A percentile compares a stretch with the other conserved stretches of the same genome.
Conservation (phyloP, 2,888 invertebrate genomes). For the Drosophila buzzatii region DNA sequence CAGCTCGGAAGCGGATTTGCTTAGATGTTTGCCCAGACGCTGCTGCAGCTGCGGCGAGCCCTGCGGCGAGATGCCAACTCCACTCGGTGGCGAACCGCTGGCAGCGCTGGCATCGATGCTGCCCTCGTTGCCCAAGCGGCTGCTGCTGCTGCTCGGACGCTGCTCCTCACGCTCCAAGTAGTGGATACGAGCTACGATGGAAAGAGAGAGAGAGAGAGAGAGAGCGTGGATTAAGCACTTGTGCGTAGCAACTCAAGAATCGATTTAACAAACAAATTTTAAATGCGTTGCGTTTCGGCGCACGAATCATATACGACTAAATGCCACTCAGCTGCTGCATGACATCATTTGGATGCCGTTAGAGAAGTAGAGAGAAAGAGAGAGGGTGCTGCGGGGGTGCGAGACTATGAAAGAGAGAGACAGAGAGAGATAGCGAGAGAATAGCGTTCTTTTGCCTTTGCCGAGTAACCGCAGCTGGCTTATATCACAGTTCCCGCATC, state of each 20-base stretch:
- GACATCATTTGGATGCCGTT: slow-evolving; percentile 25
- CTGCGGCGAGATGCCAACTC: slow-evolving; percentile 70
- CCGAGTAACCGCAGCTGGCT: slow-evolving; percentile 29
- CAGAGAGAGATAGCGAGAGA: background rate
- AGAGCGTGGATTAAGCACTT: background rate
- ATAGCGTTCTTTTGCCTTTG: background rate
- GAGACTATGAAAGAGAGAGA: too few relatives aligned
- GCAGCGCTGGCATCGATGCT: slow-evolving; percentile 48
- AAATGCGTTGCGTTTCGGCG: slow-evolving; percentile 16
- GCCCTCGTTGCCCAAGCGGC: slow-evolving; percentile 42
- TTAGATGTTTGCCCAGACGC: slow-evolving; percentile 88
- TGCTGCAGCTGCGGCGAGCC: slow-evolving; percentile 80
- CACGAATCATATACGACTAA: slow-evolving; percentile 20
- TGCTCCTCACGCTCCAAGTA: slow-evolving; percentile 74
- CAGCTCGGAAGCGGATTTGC: slow-evolving; percentile 93
- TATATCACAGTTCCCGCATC: slow-evolving; percentile 24
- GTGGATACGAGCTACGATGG: slow-evolving; percentile 76
- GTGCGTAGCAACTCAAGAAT: slow-evolving; percentile 52
- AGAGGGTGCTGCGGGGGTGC: background rate
- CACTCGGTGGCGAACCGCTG: slow-evolving; percentile 61
- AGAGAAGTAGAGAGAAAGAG: background rate
- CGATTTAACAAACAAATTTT: slow-evolving; percentile 67
- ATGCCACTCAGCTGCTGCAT: slow-evolving; percentile 19
- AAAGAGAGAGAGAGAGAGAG: background rate
- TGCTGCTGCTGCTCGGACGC: slow-evolving; percentile 50